Evolutionary conservation across 2,113 vertebrate genomes (phyloP).

Genomic region (Microcebus tavaratra): DNA sequence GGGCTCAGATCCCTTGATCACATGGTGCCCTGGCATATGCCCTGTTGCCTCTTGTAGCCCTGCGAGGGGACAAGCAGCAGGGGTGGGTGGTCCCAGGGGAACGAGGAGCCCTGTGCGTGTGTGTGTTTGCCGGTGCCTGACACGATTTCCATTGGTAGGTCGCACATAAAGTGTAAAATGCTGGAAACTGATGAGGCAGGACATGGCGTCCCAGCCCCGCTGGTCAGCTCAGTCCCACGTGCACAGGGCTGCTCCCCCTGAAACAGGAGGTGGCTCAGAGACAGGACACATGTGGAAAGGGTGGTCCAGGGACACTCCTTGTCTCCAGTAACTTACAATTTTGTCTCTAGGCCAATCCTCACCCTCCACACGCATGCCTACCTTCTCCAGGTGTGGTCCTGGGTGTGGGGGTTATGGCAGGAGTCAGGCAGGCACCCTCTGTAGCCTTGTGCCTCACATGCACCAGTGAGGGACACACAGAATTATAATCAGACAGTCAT

Average conservation of each 20-base stretch:
- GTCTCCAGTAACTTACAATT: background rate
- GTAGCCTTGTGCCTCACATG: background rate
- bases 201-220: background rate
- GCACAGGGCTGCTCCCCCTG: background rate
- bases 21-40: accelerated
- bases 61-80: background rate
- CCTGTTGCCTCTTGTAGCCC: background rate
- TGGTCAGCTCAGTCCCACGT: accelerated
- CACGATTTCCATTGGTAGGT: background rate
- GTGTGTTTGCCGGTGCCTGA: too few relatives aligned
- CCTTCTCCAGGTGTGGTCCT: background rate
- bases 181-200: background rate
- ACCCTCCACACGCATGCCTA: background rate
- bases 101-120: too few relatives aligned
- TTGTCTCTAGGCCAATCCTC: background rate
- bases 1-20: background rate
- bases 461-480: background rate
- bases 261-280: background rate
- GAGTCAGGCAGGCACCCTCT: background rate
- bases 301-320: background rate
- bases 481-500: accelerated
- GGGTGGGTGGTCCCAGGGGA: background rate
- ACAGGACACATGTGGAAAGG: background rate
- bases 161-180: background rate
- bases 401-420: background rate